Evolutionary conservation across 2,888 invertebrate species (phyloP), one percentile per base, ranked within the genome.

Genomic region (Dilophus febrilis): DNA sequence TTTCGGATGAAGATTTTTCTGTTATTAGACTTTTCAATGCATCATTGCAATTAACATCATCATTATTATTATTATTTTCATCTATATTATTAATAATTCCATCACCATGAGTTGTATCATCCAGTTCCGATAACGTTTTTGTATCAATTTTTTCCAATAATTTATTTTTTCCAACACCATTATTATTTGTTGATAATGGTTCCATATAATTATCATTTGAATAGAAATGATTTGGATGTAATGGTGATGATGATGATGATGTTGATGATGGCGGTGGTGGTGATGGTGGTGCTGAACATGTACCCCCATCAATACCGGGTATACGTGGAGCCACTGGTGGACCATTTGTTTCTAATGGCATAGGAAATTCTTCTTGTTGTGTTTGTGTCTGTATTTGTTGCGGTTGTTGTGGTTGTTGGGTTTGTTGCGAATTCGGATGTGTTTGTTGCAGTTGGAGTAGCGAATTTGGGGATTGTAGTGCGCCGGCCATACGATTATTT

Each of bases 151-250:
- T n/a, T n/a, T n/a, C n/a, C n/a, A n/a, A n/a, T n/a, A n/a, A n/a
- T n/a, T n/a, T 49, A 37, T 46, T 47, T 7, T 30, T 6, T 36
- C 48, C 43, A 10, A 47, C 42, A 16, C 47, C 49, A 11, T 50
- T 50, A 16, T 56, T 32, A 40, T 47, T 45, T 7, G 46, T 30
- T 2, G 47, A 67, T 51, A 54, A 54, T 16, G 61, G 62, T 43
- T 62, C 63, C 39, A 62, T 45, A 42, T 62, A 62, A 37, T 49
- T 48, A 3, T 42, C 42, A 29, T 45, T n/a, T 28, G 13, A n/a
- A 30, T 35, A 28, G 7, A 18, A 8, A 22, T 22, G 17, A 2
- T n/a, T n/a, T 17, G 10, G 4, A 6, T 3, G 14, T 14, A 11
- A 12, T 38, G 16, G 14, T 32, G 32, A 16, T 32, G 10, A 8